Conservation (phyloP, 2,113 vertebrate species). For the Mirounga angustirostris region DNA sequence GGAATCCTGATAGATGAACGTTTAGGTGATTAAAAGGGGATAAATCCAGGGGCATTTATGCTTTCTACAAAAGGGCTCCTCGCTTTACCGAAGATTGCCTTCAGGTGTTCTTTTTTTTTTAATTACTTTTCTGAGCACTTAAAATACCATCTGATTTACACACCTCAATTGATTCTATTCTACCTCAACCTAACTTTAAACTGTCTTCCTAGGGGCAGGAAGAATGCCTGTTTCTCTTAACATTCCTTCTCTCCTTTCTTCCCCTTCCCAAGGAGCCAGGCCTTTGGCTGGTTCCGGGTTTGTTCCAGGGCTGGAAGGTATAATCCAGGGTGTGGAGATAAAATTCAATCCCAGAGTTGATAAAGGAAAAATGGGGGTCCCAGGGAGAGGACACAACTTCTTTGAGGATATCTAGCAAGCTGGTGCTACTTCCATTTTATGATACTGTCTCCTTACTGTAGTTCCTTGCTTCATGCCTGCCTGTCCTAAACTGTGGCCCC, state of each 20-base stretch:
- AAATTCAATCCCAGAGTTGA: background rate
- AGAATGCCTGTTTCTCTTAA: background rate
- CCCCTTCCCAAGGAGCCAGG: background rate
- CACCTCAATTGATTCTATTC: constrained; percentile 61
- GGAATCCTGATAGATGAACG: constrained; percentile 49
- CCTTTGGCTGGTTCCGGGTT: background rate
- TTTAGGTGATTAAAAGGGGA: constrained; percentile 21
- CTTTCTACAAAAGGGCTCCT: constrained; percentile 54
- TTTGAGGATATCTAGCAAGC: background rate
- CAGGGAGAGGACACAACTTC: background rate
- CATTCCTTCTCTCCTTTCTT: background rate
- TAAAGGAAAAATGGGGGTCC: background rate
- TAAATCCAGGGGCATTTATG: constrained; percentile 51
- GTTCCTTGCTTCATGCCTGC: background rate
- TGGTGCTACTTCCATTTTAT: background rate
- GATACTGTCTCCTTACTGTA: background rate
- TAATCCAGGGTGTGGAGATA: background rate
- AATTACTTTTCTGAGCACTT: constrained; percentile 51
- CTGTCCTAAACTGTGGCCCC: background rate
- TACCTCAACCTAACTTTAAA: constrained; percentile 50
- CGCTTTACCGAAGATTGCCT: constrained; percentile 66
- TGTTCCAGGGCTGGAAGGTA: background rate
- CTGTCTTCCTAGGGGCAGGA: background rate
- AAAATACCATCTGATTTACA: constrained; percentile 57
- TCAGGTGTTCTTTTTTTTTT: background rate